phyloP scores from a whole-genome alignment of 2,888 invertebrate species.

The Oxyteleia sp. region DNA sequence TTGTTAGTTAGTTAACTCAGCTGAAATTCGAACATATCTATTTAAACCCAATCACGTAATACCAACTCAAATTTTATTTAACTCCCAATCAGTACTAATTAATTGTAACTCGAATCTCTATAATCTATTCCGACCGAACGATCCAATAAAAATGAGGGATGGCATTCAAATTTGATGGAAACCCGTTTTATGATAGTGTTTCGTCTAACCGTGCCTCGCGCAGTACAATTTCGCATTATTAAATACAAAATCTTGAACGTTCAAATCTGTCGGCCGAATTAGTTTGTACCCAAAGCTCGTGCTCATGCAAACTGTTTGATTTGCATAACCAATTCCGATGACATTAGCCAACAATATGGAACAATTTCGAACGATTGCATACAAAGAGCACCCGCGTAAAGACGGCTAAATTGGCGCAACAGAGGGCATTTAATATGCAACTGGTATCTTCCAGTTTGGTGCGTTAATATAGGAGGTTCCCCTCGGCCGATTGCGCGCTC shows the following conservation, averaged over 20 bases:
- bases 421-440: slow-evolving; percentile 66
- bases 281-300: slow-evolving; percentile 33
- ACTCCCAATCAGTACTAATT: too few relatives aligned
- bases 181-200: background rate
- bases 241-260: slow-evolving; percentile 50
- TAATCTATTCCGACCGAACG: too few relatives aligned
- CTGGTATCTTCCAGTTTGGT: slow-evolving; percentile 66
- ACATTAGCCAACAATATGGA: slow-evolving; percentile 65
- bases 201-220: background rate
- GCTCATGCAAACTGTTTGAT: slow-evolving; percentile 57
- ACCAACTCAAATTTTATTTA: too few relatives aligned
- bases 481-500: slow-evolving; percentile 62
- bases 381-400: slow-evolving; percentile 30
- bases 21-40: too few relatives aligned
- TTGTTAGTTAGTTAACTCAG: too few relatives aligned
- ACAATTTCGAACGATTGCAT: slow-evolving; percentile 62
- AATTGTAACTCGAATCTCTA: too few relatives aligned
- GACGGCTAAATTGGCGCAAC: slow-evolving; percentile 47
- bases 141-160: too few relatives aligned
- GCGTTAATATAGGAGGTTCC: slow-evolving; percentile 63
- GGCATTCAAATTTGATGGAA: too few relatives aligned
- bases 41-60: too few relatives aligned
- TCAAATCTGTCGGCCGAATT: slow-evolving; percentile 24
- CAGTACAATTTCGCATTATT: slow-evolving; percentile 31
- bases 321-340: slow-evolving; percentile 66